Base-by-base conservation (phyloP, 2,888 invertebrate species). In the Sarcophaga rosellei region DNA sequence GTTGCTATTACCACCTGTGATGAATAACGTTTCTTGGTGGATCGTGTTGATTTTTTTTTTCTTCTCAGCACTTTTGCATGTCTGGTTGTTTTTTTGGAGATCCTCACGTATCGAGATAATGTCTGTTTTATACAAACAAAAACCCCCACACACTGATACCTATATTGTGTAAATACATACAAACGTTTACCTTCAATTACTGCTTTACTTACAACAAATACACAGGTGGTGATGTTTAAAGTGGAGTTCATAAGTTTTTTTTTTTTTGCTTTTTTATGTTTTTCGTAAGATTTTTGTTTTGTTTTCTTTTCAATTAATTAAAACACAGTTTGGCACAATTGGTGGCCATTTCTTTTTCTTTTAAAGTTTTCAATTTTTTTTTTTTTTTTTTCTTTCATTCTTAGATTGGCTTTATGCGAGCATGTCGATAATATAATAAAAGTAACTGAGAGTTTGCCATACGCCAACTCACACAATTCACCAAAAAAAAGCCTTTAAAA, bases 61-160 rank as follows among this genome's bases (percentile, higher is more conserved):
- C 3, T 15, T 12, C 15, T 57, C 17, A n/a, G 20, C 88, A 81
- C 86, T 88, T 85, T 90, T 89, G 88, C 88, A 89, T 88, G 47
- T 44, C 20, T 68, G 25, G 17, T 53, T 70, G 62, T 44, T 21
- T 62, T 69, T 45, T 74, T 62, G 53, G 53, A 53, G 21, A 70
- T 75, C 20, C 72, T 75, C 53, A 53, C 53, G 53, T 53, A 53
- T 53, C 57, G 21, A 15, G 8, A 57, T 73, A 17, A 10, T 63
- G 35, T 65, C 47, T 25, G 63, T 79, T 79, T 12, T 53, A 53
- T 53, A 53, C 44, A 69, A 61, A 21, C 61, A 12, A 73, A 65
- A 73, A 74, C 79, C 76, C 59, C 66, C 73, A 68, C 63, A 75
- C 35, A 53, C 25, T 10, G 20, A 15, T 35, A 21, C 15, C 61